These are phyloP conservation scores for Drosophila mettleri DNA, from an alignment of 2,888 invertebrate genomes.

Conservation along the genomic window DNA sequence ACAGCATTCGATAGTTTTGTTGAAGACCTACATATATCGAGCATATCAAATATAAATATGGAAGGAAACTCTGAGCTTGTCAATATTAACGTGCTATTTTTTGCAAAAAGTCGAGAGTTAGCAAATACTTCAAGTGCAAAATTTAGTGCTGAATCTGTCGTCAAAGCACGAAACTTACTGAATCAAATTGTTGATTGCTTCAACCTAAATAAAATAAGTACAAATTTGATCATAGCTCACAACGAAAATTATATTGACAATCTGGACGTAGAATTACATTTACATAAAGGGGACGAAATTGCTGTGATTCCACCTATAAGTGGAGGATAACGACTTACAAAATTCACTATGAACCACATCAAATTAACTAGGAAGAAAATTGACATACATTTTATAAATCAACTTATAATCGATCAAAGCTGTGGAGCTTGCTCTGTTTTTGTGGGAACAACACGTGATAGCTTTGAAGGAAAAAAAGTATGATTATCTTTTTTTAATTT, in stretches of 20 bases:
- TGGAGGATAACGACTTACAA: constrained; percentile 89
- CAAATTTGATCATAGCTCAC: constrained; percentile 91
- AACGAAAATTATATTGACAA: constrained; percentile 92
- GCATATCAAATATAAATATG: constrained; percentile 20
- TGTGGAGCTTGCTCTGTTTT: constrained; percentile 97
- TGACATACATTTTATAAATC: constrained; percentile 88
- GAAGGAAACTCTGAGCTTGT: constrained; percentile 7
- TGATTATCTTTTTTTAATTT: constrained; percentile 26
- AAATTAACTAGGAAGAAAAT: constrained; percentile 89
- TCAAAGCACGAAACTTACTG: constrained; percentile 87
- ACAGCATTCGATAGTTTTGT: neutral
- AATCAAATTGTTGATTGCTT: constrained; percentile 87
- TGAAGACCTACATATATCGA: neutral
- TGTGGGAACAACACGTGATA: constrained; percentile 94
- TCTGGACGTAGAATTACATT: constrained; percentile 86
- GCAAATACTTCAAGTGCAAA: constrained; percentile 88
- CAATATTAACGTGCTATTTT: constrained; percentile 86
- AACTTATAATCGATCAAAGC: constrained; percentile 88
- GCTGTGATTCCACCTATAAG: constrained; percentile 98
- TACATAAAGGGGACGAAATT: constrained; percentile 91
- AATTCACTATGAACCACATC: constrained; percentile 88
- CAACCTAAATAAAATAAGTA: constrained; percentile 88
- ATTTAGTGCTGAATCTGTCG: constrained; percentile 85
- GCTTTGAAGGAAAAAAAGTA: constrained; percentile 92
- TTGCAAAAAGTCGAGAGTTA: constrained; percentile 95